phyloP scores from a whole-genome alignment of 1,140 invertebrate species.

The Zophobas atratus region DNA sequence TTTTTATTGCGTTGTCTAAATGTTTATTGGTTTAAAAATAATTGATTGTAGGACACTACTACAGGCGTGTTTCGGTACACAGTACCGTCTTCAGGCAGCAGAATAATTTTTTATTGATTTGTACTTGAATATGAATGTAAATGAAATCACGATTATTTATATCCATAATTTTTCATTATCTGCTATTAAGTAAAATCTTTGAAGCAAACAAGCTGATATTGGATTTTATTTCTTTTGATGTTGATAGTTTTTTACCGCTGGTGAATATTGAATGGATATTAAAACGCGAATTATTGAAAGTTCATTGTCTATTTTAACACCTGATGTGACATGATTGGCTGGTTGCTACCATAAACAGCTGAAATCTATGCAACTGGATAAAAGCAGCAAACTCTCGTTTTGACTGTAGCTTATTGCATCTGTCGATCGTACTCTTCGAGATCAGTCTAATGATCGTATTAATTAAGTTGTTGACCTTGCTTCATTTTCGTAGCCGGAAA shows the following conservation, averaged over 20 bases:
- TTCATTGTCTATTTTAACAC: neutral
- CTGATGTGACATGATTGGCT: neutral
- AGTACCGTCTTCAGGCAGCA: too few species aligned
- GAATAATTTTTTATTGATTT: neutral
- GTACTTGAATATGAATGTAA: neutral
- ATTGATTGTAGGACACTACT: too few species aligned
- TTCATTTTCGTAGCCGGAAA: neutral
- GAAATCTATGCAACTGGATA: neutral
- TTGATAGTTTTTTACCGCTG: neutral
- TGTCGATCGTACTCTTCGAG: too few species aligned
- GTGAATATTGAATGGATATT: neutral
- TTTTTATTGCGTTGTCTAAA: neutral
- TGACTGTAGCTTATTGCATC: too few species aligned
- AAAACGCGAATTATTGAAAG: neutral
- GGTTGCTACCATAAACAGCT: neutral
- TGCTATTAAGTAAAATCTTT: neutral
- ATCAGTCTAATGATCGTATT: too few species aligned
- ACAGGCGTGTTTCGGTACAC: too few species aligned
- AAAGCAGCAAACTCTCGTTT: neutral
- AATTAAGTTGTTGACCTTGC: too few species aligned
- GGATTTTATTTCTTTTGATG: slow-evolving; percentile 2
- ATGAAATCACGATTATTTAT: neutral
- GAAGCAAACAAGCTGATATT: neutral
- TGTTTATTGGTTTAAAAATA: neutral
- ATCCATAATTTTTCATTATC: neutral